These are phyloP conservation scores for Harpalus rufipes DNA, from an alignment of 2,888 invertebrate species.

Conservation along the genomic window DNA sequence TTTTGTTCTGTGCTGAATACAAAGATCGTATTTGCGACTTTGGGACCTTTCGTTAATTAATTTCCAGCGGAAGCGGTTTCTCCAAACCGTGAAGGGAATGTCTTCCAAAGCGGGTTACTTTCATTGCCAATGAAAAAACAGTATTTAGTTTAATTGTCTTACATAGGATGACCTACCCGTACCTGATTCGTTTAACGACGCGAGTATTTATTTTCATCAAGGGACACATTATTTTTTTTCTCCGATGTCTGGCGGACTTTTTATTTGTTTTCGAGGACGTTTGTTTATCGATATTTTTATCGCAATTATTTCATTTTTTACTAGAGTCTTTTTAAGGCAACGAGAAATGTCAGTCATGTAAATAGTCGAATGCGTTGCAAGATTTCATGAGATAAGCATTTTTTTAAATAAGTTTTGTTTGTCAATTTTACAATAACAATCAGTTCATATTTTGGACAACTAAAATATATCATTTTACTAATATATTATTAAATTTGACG, in stretches of 20 bases:
- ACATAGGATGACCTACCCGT: conserved; percentile 11
- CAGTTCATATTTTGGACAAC: background rate
- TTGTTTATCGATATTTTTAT: background rate
- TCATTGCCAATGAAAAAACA: conserved; percentile 43
- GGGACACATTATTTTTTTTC: conserved; percentile 37
- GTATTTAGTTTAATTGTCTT: conserved; percentile 47
- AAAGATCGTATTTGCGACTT: background rate
- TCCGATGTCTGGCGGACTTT: background rate
- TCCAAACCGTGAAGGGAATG: conserved; percentile 10
- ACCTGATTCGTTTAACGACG: background rate
- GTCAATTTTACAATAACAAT: background rate
- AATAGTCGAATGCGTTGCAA: background rate
- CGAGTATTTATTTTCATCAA: conserved; percentile 23
- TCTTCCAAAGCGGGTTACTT: conserved; percentile 42
- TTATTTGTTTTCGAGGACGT: background rate
- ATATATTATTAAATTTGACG: too few relatives aligned
- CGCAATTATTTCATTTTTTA: background rate
- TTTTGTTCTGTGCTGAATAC: conserved; percentile 26
- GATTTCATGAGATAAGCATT: background rate
- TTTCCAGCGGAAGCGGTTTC: conserved; percentile 37
- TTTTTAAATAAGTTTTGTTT: background rate
- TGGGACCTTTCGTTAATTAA: conserved; percentile 27
- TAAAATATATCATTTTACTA: background rate
- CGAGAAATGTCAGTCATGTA: background rate
- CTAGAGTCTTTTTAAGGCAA: background rate